Conservation (phyloP, 1,140 invertebrate species). For the Choristoneura fumiferana region DNA sequence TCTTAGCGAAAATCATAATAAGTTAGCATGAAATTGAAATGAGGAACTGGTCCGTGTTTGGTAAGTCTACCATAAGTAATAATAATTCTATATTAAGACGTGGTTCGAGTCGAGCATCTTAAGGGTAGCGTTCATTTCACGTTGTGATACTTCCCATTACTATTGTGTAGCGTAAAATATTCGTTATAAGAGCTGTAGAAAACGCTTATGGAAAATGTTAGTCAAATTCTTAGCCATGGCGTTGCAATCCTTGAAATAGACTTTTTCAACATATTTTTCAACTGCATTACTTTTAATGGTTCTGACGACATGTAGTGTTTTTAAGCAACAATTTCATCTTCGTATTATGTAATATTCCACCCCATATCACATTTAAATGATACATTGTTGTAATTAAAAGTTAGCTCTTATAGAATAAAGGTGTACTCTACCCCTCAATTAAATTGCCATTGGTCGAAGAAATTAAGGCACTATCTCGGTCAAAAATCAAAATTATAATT, state of each 20-base stretch:
- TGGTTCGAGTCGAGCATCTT: slow-evolving; percentile 3
- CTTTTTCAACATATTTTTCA: too few species aligned
- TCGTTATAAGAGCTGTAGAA: not conserved
- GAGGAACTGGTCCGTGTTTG: slow-evolving; percentile 6
- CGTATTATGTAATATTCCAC: too few species aligned
- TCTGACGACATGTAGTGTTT: too few species aligned
- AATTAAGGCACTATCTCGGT: slow-evolving; percentile 11
- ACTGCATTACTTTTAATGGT: too few species aligned
- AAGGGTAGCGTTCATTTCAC: slow-evolving; percentile 14
- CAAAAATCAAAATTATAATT: not conserved
- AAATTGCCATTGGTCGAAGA: slow-evolving; percentile 12
- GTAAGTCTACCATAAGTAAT: slow-evolving; percentile 8
- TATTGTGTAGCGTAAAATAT: not conserved
- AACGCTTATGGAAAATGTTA: not conserved
- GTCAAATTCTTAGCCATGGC: too few species aligned
- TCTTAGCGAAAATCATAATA: too few species aligned
- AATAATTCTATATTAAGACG: not conserved
- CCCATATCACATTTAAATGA: not conserved
- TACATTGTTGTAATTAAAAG: slow-evolving; percentile 4
- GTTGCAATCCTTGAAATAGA: too few species aligned
- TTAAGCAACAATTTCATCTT: too few species aligned
- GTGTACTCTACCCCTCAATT: slow-evolving; percentile 20
- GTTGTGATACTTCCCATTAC: slow-evolving; percentile 10
- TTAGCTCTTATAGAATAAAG: slow-evolving; percentile 20
- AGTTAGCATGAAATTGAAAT: not conserved